Evolutionary conservation across 2,888 invertebrate genomes (phyloP).

Genomic region (Steinernema carpocapsae): DNA sequence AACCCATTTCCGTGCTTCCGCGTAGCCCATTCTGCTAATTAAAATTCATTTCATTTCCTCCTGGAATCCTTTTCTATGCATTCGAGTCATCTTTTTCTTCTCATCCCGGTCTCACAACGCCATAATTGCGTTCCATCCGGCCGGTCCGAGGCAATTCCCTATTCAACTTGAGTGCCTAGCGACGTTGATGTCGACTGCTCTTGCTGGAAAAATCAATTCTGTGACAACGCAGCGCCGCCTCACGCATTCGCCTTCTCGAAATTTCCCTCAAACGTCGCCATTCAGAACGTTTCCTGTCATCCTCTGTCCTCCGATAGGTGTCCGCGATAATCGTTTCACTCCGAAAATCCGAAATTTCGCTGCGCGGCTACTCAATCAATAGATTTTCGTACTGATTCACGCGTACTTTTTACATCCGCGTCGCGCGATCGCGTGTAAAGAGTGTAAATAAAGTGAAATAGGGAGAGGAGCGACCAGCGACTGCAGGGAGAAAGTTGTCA

Average conservation of each 20-base stretch:
- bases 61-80: too few species aligned
- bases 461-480: background rate
- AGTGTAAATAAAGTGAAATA: background rate
- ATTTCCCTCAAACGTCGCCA: background rate
- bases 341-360: background rate
- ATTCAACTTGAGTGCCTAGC: constrained; percentile 25
- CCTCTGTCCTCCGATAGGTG: too few species aligned
- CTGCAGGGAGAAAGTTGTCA: constrained; percentile 3
- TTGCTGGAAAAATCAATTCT: constrained; percentile 19
- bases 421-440: background rate
- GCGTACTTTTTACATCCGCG: constrained; percentile 22
- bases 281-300: background rate
- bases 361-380: background rate
- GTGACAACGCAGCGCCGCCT: too few species aligned
- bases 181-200: background rate
- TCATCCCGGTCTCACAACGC: too few species aligned
- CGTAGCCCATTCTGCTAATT: too few species aligned
- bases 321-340: too few species aligned
- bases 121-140: background rate
- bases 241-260: background rate
- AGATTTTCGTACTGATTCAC: constrained; percentile 4
- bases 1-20: too few species aligned
- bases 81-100: too few species aligned
- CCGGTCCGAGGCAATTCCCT: background rate
- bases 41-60: too few species aligned